These are phyloP conservation scores for Tridacna gigas DNA, from an alignment of 2,888 invertebrate genomes.

Conservation along the genomic window DNA sequence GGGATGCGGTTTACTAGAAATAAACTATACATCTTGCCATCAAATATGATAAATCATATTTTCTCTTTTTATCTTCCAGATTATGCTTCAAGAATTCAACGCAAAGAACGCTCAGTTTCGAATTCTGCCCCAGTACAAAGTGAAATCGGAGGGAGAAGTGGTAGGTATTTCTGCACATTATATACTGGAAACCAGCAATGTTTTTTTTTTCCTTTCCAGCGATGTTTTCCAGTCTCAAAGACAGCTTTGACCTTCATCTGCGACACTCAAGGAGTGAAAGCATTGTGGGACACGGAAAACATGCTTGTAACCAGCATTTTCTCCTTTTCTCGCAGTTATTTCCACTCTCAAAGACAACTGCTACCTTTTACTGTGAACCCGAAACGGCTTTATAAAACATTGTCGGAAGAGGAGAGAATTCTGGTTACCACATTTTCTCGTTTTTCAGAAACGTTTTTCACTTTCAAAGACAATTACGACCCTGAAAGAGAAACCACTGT, in stretches of 20 bases:
- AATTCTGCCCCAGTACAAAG: conserved; percentile 84
- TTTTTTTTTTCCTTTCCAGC: no score
- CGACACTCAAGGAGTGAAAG: no score
- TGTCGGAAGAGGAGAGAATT: neutral
- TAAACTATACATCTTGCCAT: no score
- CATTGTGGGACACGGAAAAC: neutral
- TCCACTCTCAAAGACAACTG: neutral
- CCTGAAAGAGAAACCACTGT: no score
- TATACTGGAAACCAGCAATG: no score
- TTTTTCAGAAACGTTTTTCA: neutral
- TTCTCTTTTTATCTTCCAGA: neutral
- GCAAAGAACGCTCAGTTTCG: conserved; percentile 84
- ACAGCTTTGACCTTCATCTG: no score
- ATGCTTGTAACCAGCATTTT: no score
- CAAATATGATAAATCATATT: no score
- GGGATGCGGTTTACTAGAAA: no score
- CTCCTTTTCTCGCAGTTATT: neutral
- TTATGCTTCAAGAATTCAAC: conserved; percentile 79
- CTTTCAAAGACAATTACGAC: neutral
- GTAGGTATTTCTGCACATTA: conserved; percentile 69
- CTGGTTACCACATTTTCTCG: neutral
- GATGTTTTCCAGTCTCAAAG: no score
- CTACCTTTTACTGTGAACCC: no score
- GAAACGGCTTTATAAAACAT: no score
- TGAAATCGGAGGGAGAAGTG: conserved; percentile 85